Conservation (phyloP, 1,140 invertebrate genomes). For the Harpegnathos saltator region DNA sequence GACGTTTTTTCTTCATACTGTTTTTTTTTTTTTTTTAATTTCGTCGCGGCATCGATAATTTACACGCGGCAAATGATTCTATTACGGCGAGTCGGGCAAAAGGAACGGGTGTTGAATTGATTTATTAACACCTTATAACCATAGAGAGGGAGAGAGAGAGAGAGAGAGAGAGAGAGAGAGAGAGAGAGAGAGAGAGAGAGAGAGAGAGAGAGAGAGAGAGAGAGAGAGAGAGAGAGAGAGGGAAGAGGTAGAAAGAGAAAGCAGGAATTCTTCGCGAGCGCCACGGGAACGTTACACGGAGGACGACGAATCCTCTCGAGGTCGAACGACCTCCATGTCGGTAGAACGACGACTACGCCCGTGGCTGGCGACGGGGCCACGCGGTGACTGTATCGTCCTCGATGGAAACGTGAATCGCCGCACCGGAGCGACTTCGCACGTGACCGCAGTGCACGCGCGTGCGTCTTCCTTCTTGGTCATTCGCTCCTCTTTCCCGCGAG, state of each 20-base stretch:
- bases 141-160: background rate
- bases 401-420: too few relatives aligned
- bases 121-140: slow-evolving; percentile 11
- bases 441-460: slow-evolving; percentile 20
- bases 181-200: too few relatives aligned
- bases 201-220: too few relatives aligned
- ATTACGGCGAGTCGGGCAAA: background rate
- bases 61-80: slow-evolving; percentile 42
- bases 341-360: too few relatives aligned
- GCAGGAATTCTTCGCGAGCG: background rate
- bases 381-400: too few relatives aligned
- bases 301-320: too few relatives aligned
- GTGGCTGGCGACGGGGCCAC: too few relatives aligned
- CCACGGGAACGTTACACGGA: background rate
- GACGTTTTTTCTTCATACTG: background rate
- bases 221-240: too few relatives aligned
- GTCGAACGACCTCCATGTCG: too few relatives aligned
- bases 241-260: background rate
- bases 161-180: too few relatives aligned
- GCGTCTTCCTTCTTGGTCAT: background rate
- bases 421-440: slow-evolving; percentile 2
- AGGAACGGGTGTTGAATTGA: background rate
- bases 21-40: slow-evolving; percentile 30
- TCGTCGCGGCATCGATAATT: slow-evolving; percentile 42
- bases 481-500: background rate